Evolutionary conservation across 2,888 invertebrate species (phyloP).

Genomic region (Andrena trimmerana): DNA sequence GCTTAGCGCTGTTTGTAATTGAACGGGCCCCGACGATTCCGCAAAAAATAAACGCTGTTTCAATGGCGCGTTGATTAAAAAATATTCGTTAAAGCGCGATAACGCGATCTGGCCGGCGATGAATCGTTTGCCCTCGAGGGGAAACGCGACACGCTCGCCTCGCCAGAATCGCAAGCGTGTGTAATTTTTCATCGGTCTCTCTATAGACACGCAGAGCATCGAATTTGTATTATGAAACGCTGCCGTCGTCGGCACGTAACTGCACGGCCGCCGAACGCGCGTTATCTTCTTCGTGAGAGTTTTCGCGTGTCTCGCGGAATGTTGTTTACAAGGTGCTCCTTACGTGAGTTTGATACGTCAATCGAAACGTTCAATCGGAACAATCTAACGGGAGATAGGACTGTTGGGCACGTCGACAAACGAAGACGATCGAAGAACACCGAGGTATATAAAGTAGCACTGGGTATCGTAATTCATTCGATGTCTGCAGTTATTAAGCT

Average conservation of each 20-base stretch:
- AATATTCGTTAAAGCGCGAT: neutral
- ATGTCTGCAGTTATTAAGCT: too few species aligned
- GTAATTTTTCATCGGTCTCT: neutral
- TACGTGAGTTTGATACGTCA: neutral
- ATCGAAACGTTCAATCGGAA: constrained; percentile 24
- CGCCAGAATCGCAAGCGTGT: neutral
- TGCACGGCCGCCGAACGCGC: neutral
- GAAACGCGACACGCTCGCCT: neutral
- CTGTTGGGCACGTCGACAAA: neutral
- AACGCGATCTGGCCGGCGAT: neutral
- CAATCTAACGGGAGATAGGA: neutral
- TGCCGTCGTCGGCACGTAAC: neutral
- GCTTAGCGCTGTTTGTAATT: constrained; percentile 12
- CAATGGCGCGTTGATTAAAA: neutral
- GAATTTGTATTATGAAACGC: constrained; percentile 3
- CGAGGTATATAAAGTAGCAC: constrained; percentile 40
- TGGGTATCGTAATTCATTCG: neutral
- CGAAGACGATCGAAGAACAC: neutral
- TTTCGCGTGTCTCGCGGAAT: neutral
- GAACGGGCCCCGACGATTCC: neutral
- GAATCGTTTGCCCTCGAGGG: neutral
- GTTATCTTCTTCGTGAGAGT: neutral
- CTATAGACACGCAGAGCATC: neutral
- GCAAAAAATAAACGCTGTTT: constrained; percentile 6
- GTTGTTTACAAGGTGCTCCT: neutral